A percentile compares a stretch with the other conserved stretches of the same genome.
Evolutionary conservation across 2,888 invertebrate species (phyloP).

Genomic region (Blastobasis adustella): DNA sequence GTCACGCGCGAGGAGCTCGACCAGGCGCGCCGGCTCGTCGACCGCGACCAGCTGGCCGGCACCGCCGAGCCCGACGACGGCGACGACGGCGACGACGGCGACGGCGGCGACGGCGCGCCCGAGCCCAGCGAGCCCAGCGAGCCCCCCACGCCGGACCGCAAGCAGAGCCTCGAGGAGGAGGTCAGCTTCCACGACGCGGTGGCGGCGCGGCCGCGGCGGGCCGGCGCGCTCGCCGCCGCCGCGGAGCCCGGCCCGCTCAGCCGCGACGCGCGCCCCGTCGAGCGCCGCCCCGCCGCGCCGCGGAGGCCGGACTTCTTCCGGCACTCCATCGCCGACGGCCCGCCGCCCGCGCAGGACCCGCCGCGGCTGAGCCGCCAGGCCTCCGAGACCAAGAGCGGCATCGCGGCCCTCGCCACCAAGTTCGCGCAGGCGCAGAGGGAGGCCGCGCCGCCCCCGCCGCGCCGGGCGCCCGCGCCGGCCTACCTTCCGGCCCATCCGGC

Average conservation of each 20-base stretch:
- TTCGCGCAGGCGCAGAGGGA: constrained; percentile 45
- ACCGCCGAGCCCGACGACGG: constrained; percentile 34
- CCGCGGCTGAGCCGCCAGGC: constrained; percentile 38
- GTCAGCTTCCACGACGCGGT: constrained; percentile 42
- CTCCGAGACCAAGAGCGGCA: constrained; percentile 47
- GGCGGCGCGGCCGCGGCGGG: constrained; percentile 33
- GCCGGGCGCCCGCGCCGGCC: constrained; percentile 13
- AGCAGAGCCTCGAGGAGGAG: constrained; percentile 39
- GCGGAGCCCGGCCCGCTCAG: constrained; percentile 37
- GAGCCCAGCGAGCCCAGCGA: constrained; percentile 41
- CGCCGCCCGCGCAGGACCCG: constrained; percentile 10
- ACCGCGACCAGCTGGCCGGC: constrained; percentile 50
- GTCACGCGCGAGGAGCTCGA: constrained; percentile 88
- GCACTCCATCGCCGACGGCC: constrained; percentile 52
- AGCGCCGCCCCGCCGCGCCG: constrained; percentile 37
- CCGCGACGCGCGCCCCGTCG: constrained; percentile 37
- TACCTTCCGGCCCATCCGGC: constrained; percentile 6
- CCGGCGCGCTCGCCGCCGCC: constrained; percentile 41
- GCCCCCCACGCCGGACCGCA: constrained; percentile 44
- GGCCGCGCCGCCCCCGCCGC: constrained; percentile 21
- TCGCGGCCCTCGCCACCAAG: constrained; percentile 58
- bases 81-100: constrained; percentile 21
- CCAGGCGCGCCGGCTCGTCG: constrained; percentile 84
- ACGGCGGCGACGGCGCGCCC: constrained; percentile 33
- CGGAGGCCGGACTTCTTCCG: constrained; percentile 52